phyloP scores from a whole-genome alignment of 2,888 invertebrate genomes.

The Phengaris alcon region DNA sequence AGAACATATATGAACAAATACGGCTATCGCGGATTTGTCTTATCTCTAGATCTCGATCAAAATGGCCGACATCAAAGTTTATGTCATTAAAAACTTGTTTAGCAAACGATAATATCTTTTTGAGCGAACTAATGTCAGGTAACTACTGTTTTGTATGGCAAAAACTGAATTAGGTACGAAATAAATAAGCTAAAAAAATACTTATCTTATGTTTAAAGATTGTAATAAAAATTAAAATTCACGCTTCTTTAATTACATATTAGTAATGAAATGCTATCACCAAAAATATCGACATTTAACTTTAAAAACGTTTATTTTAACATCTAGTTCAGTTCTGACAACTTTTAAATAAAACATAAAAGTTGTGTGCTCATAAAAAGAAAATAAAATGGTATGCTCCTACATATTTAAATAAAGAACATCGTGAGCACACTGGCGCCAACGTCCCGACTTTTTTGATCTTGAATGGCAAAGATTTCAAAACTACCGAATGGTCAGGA shows the following conservation, averaged over 20 bases:
- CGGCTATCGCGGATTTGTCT: conserved; percentile 14
- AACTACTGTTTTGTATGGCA: not conserved
- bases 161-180: not conserved
- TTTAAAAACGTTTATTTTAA: not conserved
- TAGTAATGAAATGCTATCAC: no score
- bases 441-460: conserved; percentile 68
- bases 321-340: not conserved
- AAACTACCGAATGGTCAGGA: conserved; percentile 46
- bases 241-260: not conserved
- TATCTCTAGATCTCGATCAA: conserved; percentile 4
- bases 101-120: not conserved
- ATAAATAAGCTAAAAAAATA: not conserved
- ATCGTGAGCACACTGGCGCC: conserved; percentile 72
- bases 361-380: conserved; percentile 42
- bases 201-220: not conserved
- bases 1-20: not conserved
- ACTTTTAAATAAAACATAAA: not conserved
- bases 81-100: conserved; percentile 1
- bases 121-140: not conserved
- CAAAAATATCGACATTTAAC: not conserved
- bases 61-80: conserved; percentile 14
- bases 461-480: conserved; percentile 43
- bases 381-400: conserved; percentile 51
- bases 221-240: not conserved
- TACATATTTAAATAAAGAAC: conserved; percentile 71